Evolutionary conservation across 2,113 vertebrate species (phyloP).

Genomic region (Myrmophylax atrothorax): DNA sequence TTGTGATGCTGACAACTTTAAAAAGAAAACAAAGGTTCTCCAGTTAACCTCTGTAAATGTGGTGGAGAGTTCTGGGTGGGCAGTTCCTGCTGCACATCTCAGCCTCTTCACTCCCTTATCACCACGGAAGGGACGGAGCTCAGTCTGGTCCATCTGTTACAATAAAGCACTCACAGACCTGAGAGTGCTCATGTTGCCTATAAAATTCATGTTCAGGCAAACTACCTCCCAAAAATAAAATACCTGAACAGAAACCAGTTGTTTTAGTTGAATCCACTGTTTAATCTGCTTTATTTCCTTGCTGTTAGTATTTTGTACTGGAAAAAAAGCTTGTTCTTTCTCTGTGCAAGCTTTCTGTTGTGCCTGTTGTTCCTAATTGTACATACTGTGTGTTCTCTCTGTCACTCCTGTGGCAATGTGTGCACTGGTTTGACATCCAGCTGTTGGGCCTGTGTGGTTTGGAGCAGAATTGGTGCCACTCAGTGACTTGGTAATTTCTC

Average conservation of each 20-base stretch:
- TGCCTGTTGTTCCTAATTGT: neutral
- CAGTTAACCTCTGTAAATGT: accelerated
- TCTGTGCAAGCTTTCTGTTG: neutral
- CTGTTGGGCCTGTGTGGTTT: neutral
- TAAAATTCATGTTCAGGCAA: neutral
- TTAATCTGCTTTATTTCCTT: neutral
- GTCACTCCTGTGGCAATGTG: neutral
- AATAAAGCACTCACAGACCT: neutral
- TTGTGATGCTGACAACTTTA: neutral
- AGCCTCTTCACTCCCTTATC: neutral
- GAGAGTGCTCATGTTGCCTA: neutral
- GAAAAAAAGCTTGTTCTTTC: too few relatives aligned
- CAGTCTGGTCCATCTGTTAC: neutral
- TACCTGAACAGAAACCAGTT: neutral
- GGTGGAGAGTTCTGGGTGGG: neutral
- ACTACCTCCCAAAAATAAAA: neutral
- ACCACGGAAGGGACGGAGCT: neutral
- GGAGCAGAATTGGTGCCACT: neutral
- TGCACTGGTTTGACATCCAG: neutral
- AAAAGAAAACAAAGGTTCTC: neutral
- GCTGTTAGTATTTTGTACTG: neutral
- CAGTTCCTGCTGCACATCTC: neutral
- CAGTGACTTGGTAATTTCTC: neutral
- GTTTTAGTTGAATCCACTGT: neutral
- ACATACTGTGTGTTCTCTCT: neutral